Evolutionary conservation across 2,113 vertebrate genomes (phyloP).

Genomic region (Geococcyx californianus): DNA sequence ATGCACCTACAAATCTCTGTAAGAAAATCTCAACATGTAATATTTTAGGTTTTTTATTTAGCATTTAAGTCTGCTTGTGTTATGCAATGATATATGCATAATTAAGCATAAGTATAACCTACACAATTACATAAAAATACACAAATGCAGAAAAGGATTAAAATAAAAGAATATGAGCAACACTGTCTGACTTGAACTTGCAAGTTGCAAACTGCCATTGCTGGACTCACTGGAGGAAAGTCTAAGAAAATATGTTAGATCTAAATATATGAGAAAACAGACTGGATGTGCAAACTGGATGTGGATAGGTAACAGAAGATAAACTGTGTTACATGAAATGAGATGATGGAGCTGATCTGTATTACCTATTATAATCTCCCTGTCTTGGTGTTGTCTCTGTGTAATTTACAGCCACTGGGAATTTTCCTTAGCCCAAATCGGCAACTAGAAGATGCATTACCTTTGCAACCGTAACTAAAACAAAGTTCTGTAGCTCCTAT

Average conservation of each 20-base stretch:
- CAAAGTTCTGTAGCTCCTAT: neutral
- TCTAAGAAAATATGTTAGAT: neutral
- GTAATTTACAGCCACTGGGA: neutral
- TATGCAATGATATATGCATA: neutral
- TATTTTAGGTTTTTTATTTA: neutral
- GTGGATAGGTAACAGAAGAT: neutral
- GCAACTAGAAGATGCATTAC: neutral
- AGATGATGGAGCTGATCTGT: neutral
- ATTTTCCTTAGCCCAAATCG: neutral
- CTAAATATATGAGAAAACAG: neutral
- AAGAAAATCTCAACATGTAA: neutral
- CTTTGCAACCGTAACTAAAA: neutral
- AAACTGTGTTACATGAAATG: neutral
- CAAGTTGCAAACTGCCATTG: neutral
- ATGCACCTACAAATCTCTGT: neutral
- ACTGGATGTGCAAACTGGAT: neutral
- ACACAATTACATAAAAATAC: neutral
- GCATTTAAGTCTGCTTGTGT: neutral
- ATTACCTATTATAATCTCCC: neutral
- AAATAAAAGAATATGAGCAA: neutral
- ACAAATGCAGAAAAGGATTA: neutral
- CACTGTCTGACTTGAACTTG: neutral
- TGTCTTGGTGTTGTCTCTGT: neutral
- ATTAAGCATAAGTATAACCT: neutral
- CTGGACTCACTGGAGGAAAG: neutral